Evolutionary conservation across 2,797 vertebrate species (phyloP).

Genomic region (Helicolenus hilgendorfi): DNA sequence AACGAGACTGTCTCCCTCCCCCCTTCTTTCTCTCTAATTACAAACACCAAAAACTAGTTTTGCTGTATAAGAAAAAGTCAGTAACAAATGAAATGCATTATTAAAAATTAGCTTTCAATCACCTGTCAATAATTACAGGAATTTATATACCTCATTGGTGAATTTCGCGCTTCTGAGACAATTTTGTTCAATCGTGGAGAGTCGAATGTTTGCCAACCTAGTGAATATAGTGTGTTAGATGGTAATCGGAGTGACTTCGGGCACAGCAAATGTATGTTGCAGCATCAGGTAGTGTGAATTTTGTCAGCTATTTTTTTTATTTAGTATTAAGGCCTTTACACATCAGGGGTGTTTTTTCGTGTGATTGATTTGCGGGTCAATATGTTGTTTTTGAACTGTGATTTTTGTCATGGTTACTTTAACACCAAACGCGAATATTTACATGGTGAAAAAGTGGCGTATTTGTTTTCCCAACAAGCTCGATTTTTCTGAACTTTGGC

Average conservation of each 20-base stretch:
- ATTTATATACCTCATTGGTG: background rate
- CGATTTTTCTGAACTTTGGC: no score
- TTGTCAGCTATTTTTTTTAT: background rate
- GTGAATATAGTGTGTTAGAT: background rate
- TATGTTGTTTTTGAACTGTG: no score
- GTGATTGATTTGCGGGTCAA: no score
- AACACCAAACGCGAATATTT: no score
- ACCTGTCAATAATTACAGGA: background rate
- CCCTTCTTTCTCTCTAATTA: background rate
- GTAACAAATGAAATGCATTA: background rate
- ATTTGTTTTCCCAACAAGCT: no score
- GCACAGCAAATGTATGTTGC: background rate
- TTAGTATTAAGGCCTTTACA: background rate
- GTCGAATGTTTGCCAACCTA: background rate
- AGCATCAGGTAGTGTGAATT: background rate
- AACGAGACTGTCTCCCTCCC: background rate
- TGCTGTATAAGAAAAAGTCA: background rate
- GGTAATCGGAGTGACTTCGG: background rate
- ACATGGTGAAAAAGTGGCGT: no score
- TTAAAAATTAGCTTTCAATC: background rate
- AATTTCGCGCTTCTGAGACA: background rate
- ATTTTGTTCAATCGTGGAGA: background rate
- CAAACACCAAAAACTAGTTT: background rate
- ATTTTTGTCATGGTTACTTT: no score
- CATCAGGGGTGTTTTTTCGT: background rate